Conservation (phyloP, 2,888 invertebrate genomes). For the Dicycla oo region DNA sequence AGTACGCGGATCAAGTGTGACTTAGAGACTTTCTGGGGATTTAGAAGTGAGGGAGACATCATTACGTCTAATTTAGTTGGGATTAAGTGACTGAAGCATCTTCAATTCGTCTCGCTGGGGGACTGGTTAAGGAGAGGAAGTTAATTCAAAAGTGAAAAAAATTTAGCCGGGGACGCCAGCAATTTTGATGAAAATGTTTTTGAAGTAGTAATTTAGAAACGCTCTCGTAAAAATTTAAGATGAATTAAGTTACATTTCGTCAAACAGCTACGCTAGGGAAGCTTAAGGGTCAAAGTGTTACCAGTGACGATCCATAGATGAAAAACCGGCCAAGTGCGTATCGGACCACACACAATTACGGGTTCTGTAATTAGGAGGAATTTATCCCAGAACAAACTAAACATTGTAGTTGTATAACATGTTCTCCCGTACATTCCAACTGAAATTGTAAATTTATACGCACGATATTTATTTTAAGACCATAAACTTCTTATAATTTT, state of each 20-base stretch:
- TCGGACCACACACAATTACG: too few relatives aligned
- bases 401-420: too few relatives aligned
- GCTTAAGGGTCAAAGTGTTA: neutral
- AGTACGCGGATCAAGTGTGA: slow-evolving; percentile 59
- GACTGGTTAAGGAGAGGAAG: neutral
- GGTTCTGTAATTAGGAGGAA: too few relatives aligned
- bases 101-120: slow-evolving; percentile 46
- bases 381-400: too few relatives aligned
- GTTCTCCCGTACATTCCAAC: too few relatives aligned
- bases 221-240: neutral
- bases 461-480: too few relatives aligned
- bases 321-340: too few relatives aligned
- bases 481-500: too few relatives aligned
- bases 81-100: slow-evolving; percentile 43
- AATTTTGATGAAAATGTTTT: slow-evolving; percentile 1
- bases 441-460: too few relatives aligned
- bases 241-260: neutral
- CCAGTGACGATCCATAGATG: neutral
- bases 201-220: neutral
- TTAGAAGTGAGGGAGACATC: slow-evolving; percentile 39
- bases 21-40: slow-evolving; percentile 49
- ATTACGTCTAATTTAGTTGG: slow-evolving; percentile 55
- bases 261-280: too few relatives aligned
- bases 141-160: slow-evolving; percentile 8
- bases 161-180: neutral